Conservation (phyloP, 37 sponge, comb jelly and placozoan genomes). For the Agelas oroides region DNA sequence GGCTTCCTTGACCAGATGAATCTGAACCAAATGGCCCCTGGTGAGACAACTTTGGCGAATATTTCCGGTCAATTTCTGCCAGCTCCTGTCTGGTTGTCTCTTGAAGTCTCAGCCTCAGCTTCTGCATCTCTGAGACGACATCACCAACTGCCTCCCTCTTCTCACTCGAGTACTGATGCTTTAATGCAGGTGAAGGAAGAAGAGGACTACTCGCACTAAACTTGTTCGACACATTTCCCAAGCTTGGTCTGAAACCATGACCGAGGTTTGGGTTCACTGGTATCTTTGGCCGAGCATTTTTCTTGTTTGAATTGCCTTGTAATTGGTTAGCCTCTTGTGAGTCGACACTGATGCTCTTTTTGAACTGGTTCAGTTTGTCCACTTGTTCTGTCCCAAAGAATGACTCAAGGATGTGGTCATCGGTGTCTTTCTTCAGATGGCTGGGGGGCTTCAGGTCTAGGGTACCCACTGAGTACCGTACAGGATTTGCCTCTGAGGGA, state of each 20-base stretch:
- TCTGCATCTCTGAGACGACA: constrained; percentile 63
- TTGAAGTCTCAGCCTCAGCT: constrained; percentile 47
- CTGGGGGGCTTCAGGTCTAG: constrained; percentile 19
- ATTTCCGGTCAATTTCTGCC: constrained; percentile 55
- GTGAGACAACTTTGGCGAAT: constrained; percentile 29
- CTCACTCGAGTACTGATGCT: no score
- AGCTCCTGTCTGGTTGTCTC: constrained; percentile 39
- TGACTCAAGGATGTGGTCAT: constrained; percentile 26
- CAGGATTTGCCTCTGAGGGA: no score
- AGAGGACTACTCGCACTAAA: neutral
- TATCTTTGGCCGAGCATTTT: neutral
- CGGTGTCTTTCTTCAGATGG: constrained; percentile 30
- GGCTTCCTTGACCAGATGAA: neutral
- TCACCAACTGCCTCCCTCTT: constrained; percentile 11
- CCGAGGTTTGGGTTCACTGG: neutral
- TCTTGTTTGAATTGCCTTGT: neutral
- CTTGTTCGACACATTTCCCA: neutral
- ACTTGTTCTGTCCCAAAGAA: constrained; percentile 41
- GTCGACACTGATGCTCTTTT: neutral
- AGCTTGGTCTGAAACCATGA: neutral
- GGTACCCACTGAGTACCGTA: neutral
- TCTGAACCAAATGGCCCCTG: neutral
- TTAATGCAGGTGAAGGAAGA: no score
- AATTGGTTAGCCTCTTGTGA: no score
- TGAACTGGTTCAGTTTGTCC: constrained; percentile 28